Evolutionary conservation across 1,140 invertebrate genomes (phyloP).

Genomic region (Heliconius hermathena): DNA sequence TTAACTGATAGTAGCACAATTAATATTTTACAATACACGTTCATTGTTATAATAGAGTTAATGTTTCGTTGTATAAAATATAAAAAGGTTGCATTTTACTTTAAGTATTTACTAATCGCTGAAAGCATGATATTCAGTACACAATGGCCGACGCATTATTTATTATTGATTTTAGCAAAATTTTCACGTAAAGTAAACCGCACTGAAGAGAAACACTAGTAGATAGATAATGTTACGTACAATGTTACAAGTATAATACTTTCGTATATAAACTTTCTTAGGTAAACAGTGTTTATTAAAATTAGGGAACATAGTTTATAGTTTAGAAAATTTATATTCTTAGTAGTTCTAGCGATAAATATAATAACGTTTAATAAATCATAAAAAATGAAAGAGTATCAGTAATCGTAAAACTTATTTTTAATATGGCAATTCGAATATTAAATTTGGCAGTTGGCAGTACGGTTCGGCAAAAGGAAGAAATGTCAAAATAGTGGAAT

Average conservation of each 20-base stretch:
- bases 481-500: slow-evolving; percentile 58
- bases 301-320: not conserved
- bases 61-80: slow-evolving; percentile 46
- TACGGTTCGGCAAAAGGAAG: slow-evolving; percentile 20
- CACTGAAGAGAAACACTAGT: slow-evolving; percentile 32
- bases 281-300: not conserved
- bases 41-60: slow-evolving; percentile 53
- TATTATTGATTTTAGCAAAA: slow-evolving; percentile 76
- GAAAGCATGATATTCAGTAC: slow-evolving; percentile 58
- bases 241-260: slow-evolving; percentile 19
- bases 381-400: not conserved
- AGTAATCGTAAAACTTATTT: not conserved
- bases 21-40: slow-evolving; percentile 48
- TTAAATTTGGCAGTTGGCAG: slow-evolving; percentile 32
- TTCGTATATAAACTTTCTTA: not conserved
- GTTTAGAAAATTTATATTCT: not conserved
- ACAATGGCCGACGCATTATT: slow-evolving; percentile 77
- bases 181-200: slow-evolving; percentile 42
- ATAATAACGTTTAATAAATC: not conserved
- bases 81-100: slow-evolving; percentile 67
- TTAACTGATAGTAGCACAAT: slow-evolving; percentile 64
- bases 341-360: not conserved
- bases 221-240: slow-evolving; percentile 10
- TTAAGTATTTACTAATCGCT: slow-evolving; percentile 52
- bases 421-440: not conserved